Evolutionary conservation across 2,888 invertebrate species (phyloP).

Genomic region (Ganaspis brasiliensis): DNA sequence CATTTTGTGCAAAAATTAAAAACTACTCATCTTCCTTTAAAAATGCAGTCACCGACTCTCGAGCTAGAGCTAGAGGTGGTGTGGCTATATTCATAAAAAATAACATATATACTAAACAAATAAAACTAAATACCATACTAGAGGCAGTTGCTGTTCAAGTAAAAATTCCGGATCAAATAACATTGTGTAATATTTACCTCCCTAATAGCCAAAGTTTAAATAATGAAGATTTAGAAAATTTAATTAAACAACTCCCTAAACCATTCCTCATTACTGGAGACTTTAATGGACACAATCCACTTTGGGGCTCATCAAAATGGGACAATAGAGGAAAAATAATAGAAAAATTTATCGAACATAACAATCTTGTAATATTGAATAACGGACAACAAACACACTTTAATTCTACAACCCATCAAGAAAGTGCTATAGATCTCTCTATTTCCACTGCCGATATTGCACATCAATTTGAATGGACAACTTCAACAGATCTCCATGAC

Average conservation of each 20-base stretch:
- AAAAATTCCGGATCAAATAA: constrained; percentile 41
- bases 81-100: not conserved
- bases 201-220: constrained; percentile 49
- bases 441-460: not conserved
- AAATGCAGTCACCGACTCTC: not conserved
- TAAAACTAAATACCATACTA: constrained; percentile 45
- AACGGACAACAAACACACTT: constrained; percentile 53
- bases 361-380: constrained; percentile 51
- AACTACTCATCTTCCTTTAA: not conserved
- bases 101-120: constrained; percentile 34
- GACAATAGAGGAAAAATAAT: constrained; percentile 57
- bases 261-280: constrained; percentile 64
- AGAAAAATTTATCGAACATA: constrained; percentile 52
- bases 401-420: constrained; percentile 21
- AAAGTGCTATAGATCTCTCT: not conserved
- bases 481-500: constrained; percentile 2
- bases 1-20: not conserved
- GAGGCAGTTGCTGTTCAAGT: constrained; percentile 55
- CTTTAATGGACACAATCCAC: constrained; percentile 59
- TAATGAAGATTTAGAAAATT: constrained; percentile 46
- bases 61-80: constrained; percentile 17
- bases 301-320: constrained; percentile 58
- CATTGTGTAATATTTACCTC: constrained; percentile 59
- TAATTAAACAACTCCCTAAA: constrained; percentile 60
- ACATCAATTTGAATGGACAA: constrained; percentile 33